Conservation (phyloP, 2,888 invertebrate species). For the Polyommatus icarus region DNA sequence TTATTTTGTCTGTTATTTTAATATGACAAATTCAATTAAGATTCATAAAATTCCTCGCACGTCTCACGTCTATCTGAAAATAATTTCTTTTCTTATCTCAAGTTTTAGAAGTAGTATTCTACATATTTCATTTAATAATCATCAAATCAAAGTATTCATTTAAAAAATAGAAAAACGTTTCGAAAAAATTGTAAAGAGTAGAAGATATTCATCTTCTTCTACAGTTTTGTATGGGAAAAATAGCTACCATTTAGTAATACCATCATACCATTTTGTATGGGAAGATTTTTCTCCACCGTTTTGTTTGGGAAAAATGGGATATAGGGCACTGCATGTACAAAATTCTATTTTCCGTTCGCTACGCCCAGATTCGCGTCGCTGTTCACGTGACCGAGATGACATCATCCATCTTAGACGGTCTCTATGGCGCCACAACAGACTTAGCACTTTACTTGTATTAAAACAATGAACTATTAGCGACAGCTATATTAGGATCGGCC, state of each 20-base stretch:
- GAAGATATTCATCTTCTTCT: too few species aligned
- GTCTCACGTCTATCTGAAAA: too few species aligned
- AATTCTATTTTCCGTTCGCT: slow-evolving; percentile 6
- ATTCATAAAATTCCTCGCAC: too few species aligned
- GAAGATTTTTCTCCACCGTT: not conserved
- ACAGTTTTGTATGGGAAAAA: not conserved
- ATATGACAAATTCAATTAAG: not conserved
- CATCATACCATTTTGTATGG: not conserved
- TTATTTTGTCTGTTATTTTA: not conserved
- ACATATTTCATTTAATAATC: too few species aligned
- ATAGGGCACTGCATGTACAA: not conserved
- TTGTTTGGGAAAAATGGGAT: not conserved
- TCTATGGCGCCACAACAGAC: slow-evolving; percentile 21
- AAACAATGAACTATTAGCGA: slow-evolving; percentile 25
- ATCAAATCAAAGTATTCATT: too few species aligned
- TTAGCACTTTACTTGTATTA: slow-evolving; percentile 18
- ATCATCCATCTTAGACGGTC: slow-evolving; percentile 25
- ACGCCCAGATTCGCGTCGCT: slow-evolving; percentile 25
- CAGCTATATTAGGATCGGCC: slow-evolving; percentile 16
- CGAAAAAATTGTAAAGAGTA: too few species aligned
- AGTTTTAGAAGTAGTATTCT: too few species aligned
- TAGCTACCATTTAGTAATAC: not conserved
- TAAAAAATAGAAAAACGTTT: too few species aligned
- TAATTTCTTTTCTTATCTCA: too few species aligned
- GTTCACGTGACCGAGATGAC: slow-evolving; percentile 26